Evolutionary conservation across 1,140 invertebrate genomes (phyloP), one percentile per base, ranked within the genome.

Genomic region (Limonius californicus): DNA sequence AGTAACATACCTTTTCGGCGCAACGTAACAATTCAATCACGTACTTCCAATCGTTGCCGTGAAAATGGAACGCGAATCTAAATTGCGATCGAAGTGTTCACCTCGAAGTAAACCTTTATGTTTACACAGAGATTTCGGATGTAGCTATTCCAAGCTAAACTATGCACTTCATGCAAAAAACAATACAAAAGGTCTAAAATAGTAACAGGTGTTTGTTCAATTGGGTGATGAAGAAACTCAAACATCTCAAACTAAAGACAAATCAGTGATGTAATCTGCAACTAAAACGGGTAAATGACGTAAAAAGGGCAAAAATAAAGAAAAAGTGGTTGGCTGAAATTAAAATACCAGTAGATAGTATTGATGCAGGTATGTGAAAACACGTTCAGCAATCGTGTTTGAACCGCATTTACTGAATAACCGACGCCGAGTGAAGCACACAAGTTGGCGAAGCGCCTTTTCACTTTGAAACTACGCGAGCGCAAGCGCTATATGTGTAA

Each of bases 401-500:
- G 16, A 50, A 50, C 45, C 45, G 20, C 15, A 50, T 50, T 50
- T 50, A 18, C 2, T 50, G 45, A 21, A 19, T 50, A 50, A 50
- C 45, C 45, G 45, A 50, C 45, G 45, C 45, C 45, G 45, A 50
- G 14, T 50, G 45, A 16, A 50, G 8, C 45, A 21, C 8, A 19
- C 15, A 50, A 50, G 9, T 50, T 50, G 4, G 9, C 3, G 45
- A 18, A 12, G 45, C 45, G 45, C 45, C 16, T 50, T 50, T 50
- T 50, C 45, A 50, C 18, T 50, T 50, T 50, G 45, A 50, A 50
- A 50, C 14, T 50, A 50, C 9, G 14, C 4, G 42, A 18, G 45
- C 45, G 45, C 45, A 50, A 50, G 45, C 45, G 45, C 45, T 50
- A 19, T 50, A 19, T 14, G 23, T 39, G n/a, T 39, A 12, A 39